A percentile compares a stretch with the other conserved stretches of the same genome.
Evolutionary conservation across 2,888 invertebrate species (phyloP).

Genomic region (Apantesis nais): DNA sequence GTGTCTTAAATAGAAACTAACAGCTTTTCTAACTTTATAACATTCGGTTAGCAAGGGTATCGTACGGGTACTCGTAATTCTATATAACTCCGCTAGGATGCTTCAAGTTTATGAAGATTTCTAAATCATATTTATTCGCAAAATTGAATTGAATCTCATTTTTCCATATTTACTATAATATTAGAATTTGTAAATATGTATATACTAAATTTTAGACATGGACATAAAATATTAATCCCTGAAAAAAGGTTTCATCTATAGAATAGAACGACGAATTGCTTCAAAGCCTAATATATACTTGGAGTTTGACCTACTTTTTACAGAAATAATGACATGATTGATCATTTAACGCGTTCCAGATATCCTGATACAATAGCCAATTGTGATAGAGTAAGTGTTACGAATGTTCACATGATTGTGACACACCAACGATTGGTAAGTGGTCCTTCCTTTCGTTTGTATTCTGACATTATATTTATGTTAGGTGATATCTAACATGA

Average conservation of each 20-base stretch:
- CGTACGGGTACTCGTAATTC: not conserved
- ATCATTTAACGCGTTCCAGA: constrained; percentile 24
- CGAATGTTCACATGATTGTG: constrained; percentile 8
- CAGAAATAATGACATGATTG: constrained; percentile 3
- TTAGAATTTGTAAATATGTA: too few species aligned
- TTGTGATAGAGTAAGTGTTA: not conserved
- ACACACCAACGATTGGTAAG: not conserved
- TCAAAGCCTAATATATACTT: not conserved
- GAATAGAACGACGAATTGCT: not conserved
- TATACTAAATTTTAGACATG: too few species aligned
- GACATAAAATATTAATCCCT: not conserved
- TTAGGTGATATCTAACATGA: not conserved
- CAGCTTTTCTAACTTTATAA: not conserved
- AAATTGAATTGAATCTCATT: too few species aligned
- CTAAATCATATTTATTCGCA: too few species aligned
- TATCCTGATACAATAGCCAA: not conserved
- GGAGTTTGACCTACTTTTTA: not conserved
- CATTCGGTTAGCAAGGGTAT: not conserved
- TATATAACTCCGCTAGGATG: not conserved
- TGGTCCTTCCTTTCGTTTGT: not conserved
- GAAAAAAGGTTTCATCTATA: not conserved
- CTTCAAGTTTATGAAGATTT: not conserved
- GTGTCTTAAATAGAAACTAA: not conserved
- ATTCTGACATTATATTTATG: not conserved
- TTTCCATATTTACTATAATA: too few species aligned